Evolutionary conservation across 2,888 invertebrate genomes (phyloP).

Genomic region (Cyaniris semiargus): DNA sequence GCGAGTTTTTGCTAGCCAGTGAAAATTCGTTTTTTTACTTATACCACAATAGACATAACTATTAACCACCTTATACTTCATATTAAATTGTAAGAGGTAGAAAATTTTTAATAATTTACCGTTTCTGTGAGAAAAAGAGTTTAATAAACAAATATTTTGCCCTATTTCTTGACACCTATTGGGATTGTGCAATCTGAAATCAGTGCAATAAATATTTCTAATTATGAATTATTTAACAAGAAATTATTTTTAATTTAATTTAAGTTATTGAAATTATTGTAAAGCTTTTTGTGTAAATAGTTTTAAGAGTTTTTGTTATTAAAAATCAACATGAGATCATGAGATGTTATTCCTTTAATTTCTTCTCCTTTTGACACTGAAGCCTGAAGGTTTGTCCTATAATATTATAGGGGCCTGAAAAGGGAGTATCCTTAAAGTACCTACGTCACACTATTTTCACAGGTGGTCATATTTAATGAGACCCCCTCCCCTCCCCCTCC

Average conservation of each 20-base stretch:
- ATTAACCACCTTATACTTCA: no score
- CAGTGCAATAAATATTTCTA: constrained; percentile 8
- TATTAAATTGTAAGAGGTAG: background rate
- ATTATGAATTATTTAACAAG: background rate
- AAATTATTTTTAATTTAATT: background rate
- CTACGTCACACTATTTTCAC: no score
- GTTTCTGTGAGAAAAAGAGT: background rate
- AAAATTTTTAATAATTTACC: background rate
- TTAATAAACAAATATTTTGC: background rate
- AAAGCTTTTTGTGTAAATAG: background rate
- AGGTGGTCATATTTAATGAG: no score
- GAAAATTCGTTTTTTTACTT: background rate
- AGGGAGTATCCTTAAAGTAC: no score
- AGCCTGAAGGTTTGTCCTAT: no score
- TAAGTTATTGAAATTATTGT: background rate
- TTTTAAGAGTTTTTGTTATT: constrained; percentile 7
- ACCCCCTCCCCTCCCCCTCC: no score
- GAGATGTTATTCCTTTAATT: background rate
- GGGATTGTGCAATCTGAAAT: constrained; percentile 8
- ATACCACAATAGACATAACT: no score
- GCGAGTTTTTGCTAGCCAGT: constrained; percentile 28
- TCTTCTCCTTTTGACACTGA: background rate
- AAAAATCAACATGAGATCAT: background rate
- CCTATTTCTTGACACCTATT: background rate
- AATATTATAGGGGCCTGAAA: no score